Base-by-base conservation (phyloP, 64 coral and sea anemone species). In the Astreopora myriophthalma region DNA sequence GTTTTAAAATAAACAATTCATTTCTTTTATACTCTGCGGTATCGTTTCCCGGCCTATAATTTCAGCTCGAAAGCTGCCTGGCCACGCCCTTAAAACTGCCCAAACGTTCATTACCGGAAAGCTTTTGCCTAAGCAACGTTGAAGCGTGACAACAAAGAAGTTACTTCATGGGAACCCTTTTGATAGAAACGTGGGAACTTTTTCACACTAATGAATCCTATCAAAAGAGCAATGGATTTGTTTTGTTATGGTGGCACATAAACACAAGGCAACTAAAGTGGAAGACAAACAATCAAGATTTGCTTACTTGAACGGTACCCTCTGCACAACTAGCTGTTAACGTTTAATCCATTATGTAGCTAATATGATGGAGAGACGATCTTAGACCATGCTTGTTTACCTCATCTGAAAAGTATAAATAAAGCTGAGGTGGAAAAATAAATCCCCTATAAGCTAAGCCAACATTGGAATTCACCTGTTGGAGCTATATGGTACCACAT, bases 71-170 rank as follows among this genome's bases (percentile, higher is more conserved):
- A 23, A 26, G 20, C 24, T 8, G 22, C n/a, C 26, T 79, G 44
- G 16, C 40, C 75, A 79, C 75, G 46, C 75, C 75, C 75, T 26
- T 28, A 3, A 73, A 19, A 3, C 6, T 8, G 4, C 16, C 23
- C 20, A 8, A 37, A 28, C 34, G 7, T 42, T 8, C 20, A 8
- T 38, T 8, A 38, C 37, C 73, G 22, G 6, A 2, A 2, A 71
- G 19, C 51, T 48, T 76, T 76, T 76, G 38, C 74, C 74, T 76
- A 52, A 79, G 75, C 75, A 79, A 79, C 75, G 24, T 30, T 28
- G 11, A 32, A 31, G 8, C 40, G n/a, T 9, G 14, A 23, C 36
- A 36, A 22, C 9, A 37, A 83, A 83, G 32, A 24, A 19, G 6
- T 65, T 27, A 34, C 42, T 58, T 34, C 25, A 34, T 57, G 22